phyloP scores from a whole-genome alignment of 2,888 invertebrate species.

The Cantharis flavilabris region DNA sequence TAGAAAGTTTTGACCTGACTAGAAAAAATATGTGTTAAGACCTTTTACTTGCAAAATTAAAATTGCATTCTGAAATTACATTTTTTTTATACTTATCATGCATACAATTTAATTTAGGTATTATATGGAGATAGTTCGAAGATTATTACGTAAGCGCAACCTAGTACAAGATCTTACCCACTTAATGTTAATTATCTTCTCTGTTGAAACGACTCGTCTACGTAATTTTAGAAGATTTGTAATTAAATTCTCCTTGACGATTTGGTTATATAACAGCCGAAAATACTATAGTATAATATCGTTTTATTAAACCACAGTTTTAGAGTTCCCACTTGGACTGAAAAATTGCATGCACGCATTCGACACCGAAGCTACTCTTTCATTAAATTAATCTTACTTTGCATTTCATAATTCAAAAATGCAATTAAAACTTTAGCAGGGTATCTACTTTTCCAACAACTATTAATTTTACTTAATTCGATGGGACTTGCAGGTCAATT shows the following conservation, averaged over 20 bases:
- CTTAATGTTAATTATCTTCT: neutral
- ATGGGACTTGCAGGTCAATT: neutral
- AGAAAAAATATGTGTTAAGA: neutral
- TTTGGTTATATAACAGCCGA: neutral
- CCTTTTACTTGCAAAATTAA: neutral
- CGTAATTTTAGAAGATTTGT: neutral
- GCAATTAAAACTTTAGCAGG: neutral
- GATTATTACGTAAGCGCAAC: neutral
- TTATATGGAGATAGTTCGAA: neutral
- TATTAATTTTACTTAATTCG: neutral
- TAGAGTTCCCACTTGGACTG: neutral
- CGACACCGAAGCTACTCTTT: neutral
- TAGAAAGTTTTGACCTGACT: neutral
- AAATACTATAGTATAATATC: neutral
- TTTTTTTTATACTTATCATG: neutral
- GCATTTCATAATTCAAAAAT: neutral
- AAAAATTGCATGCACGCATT: neutral
- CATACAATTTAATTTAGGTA: neutral
- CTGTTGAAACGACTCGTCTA: neutral
- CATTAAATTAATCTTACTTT: neutral
- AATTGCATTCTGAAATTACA: neutral
- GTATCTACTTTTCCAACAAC: neutral
- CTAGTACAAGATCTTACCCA: neutral
- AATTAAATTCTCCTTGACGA: neutral
- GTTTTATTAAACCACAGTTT: neutral